Base-by-base conservation (phyloP, 2,888 invertebrate genomes). In the Noctua pronuba region DNA sequence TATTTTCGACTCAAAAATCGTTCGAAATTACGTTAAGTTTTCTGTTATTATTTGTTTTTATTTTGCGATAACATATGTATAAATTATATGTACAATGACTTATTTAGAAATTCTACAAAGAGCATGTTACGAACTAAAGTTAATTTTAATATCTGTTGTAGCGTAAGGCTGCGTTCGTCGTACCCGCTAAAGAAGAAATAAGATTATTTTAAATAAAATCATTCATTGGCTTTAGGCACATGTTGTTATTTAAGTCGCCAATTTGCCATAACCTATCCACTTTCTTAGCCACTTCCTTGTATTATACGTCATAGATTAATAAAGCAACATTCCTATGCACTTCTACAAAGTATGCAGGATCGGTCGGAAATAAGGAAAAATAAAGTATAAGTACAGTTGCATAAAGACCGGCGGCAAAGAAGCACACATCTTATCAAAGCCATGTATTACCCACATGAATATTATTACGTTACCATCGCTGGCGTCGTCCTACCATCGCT, bases 401-500 rank as follows among this genome's bases (percentile, higher is more conserved):
- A 0, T 13, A 38, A 18, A 1, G 38, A 38, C 24, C 38, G n/a
- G 35, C 35, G 35, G 38, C 11, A n/a, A 2, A 64, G 38, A 13
- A 13, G 11, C 38, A 38, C 24, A 24, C n/a, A 24, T 38, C 7
- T 13, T 13, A 38, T n/a, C 7, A 38, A 11, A 24, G 64, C 64
- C n/a, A 38, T 38, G 24, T 24, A 2, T 24, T 24, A 64, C 64
- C 1, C 7, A 16, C 16, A 16, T 16, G 58, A 28, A 58, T 18
- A 18, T 58, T 28, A 31, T 1, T 64, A 38, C 10, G n/a, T 90
- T 28, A 94, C 94, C 94, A 55, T 91, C 7, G 41, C 76, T 8
- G 95, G 95, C 21, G 91, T 95, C 24, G 28, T 62, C 7, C 44
- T 91, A 10, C 94, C 95, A 0, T 10, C 84, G 13, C 7, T 89